Base-by-base conservation (phyloP, 2,888 invertebrate species). In the Phyllotreta cruciferae region DNA sequence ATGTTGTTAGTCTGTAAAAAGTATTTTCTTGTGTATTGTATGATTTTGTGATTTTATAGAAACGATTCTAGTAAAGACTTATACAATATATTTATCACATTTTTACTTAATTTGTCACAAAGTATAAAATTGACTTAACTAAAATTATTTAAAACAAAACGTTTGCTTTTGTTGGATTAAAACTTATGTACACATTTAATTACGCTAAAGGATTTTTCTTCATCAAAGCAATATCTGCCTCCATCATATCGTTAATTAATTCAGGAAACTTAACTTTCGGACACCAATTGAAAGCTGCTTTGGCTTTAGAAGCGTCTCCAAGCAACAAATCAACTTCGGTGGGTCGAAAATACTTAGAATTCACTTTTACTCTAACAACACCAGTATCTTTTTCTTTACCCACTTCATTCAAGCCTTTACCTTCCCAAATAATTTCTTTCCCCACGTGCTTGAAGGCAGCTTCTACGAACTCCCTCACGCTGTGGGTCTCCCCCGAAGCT, bases 381-480 rank as follows among this genome's bases (percentile, higher is more conserved):
- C 88, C 91, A 0, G 90, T 88, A 6, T 81, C 85, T 57, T 88
- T 88, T 71, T 87, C 85, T 73, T 85, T 87, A 1, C 92, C 93
- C 13, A 91, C 89, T 85, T 99, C 98, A 57, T 89, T 80, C 0
- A 88, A 83, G 0, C 96, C 98, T 60, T 83, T 81, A 0, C 98
- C 98, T 76, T 91, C 88, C 99, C 99, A 99, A 77, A 83, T 83
- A 61, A 96, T 93, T 63, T 86, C 86, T 50, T 88, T 87, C 0
- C 90, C 92, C 41, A 97, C 90, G 77, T 91, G 88, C 62, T 85
- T 85, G 81, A 99, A 99, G 0, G 98, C 88, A 38, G 87, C 87
- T 81, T 96, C 96, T 0, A 99, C 96, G 83, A 99, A 99, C 82
- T 98, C 96, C 8, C 94, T 85, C 0, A 99, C 98, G 79, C 94